Conservation (phyloP, 1,140 invertebrate species). For the Leguminivora glycinivorella region DNA sequence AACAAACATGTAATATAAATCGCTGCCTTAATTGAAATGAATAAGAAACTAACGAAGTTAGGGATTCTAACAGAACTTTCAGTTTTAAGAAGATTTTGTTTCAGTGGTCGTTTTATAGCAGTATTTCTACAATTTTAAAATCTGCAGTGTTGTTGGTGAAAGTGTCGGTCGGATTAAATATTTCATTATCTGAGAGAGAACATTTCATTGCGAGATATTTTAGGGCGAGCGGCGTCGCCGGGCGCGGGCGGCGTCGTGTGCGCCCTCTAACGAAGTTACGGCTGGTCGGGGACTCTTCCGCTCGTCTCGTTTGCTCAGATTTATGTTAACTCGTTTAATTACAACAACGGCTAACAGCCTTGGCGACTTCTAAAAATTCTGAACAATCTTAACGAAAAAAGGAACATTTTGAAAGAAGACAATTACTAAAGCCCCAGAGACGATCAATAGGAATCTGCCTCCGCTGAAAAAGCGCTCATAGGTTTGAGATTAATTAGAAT, state of each 20-base stretch:
- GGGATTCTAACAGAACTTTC: not conserved
- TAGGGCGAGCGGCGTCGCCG: constrained; percentile 33
- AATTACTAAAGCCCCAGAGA: constrained; percentile 18
- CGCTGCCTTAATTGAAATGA: too few relatives aligned
- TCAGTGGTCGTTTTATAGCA: not conserved
- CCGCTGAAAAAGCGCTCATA: constrained; percentile 4
- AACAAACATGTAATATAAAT: too few relatives aligned
- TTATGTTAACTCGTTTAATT: constrained; percentile 58
- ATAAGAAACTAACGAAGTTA: not conserved
- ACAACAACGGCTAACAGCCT: constrained; percentile 35
- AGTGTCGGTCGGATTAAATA: constrained; percentile 28
- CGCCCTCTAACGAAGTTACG: constrained; percentile 51
- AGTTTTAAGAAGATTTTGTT: not conserved
- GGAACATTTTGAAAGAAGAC: constrained; percentile 20
- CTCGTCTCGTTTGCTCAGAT: constrained; percentile 47
- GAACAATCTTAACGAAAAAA: constrained; percentile 25
- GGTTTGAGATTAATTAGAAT: not conserved
- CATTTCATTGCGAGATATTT: constrained; percentile 34
- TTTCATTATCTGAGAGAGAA: constrained; percentile 36
- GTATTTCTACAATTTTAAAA: constrained; percentile 27
- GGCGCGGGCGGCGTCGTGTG: constrained; percentile 22
- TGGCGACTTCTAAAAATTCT: constrained; percentile 28
- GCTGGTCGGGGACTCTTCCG: constrained; percentile 41
- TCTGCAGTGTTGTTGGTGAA: constrained; percentile 23
- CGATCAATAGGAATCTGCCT: constrained; percentile 20